A percentile compares a stretch with the other conserved stretches of the same genome.
Conservation (phyloP, 2,797 vertebrate species). For the Danio tinwini region DNA sequence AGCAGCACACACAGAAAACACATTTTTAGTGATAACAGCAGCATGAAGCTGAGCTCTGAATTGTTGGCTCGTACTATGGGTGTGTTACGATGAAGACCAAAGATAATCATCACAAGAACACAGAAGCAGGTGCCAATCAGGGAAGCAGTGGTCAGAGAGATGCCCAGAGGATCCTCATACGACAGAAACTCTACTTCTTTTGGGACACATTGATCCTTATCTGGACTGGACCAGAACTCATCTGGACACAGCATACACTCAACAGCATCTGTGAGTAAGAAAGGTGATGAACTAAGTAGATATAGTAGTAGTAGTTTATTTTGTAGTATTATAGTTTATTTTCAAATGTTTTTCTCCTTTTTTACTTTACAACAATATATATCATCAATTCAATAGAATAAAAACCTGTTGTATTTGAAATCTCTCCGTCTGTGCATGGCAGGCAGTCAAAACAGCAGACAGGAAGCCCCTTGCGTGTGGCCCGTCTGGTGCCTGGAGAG, state of each 20-base stretch:
- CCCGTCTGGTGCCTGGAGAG: conserved; percentile 61
- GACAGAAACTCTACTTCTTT: conserved; percentile 64
- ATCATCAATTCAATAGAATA: too few species aligned
- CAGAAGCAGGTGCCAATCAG: conserved; percentile 5
- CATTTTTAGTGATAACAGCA: conserved; percentile 73
- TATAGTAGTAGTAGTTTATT: too few species aligned
- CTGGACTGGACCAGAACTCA: conserved; percentile 68
- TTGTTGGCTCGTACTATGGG: conserved; percentile 77
- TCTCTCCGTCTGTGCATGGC: conserved; percentile 60
- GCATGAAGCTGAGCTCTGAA: conserved; percentile 76
- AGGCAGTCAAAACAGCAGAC: conserved; percentile 70
- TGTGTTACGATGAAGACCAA: conserved; percentile 61
- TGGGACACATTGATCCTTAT: conserved; percentile 66
- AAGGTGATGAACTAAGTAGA: too few species aligned
- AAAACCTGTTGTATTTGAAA: too few species aligned
- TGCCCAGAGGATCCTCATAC: too few species aligned
- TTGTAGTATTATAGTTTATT: too few species aligned
- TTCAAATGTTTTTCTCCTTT: too few species aligned
- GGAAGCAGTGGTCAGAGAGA: too few species aligned
- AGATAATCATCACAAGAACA: conserved; percentile 65
- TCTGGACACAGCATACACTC: conserved; percentile 72
- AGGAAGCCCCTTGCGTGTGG: conserved; percentile 49
- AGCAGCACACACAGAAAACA: conserved; percentile 67
- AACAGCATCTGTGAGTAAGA: conserved; percentile 63
- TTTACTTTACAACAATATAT: too few species aligned